Conservation (phyloP, 1,140 invertebrate species). For the Hycleus phaleratus region DNA sequence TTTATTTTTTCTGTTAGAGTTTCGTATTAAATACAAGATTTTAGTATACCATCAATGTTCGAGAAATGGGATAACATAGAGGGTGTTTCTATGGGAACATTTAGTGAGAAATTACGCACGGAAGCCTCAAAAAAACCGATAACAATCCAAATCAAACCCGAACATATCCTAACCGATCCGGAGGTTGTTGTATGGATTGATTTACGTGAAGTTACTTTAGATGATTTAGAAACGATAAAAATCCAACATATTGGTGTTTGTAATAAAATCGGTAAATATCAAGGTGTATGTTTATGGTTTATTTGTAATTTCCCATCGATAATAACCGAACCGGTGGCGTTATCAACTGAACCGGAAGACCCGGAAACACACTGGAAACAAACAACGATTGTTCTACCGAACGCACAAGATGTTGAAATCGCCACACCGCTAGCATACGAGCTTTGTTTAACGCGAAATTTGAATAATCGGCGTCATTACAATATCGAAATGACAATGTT, state of each 20-base stretch:
- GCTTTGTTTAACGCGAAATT: slow-evolving; percentile 49
- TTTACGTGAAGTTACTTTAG: slow-evolving; percentile 44
- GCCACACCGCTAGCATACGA: slow-evolving; percentile 61
- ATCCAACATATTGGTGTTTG: slow-evolving; percentile 44
- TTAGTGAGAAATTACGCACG: slow-evolving; percentile 45
- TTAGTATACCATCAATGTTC: slow-evolving; percentile 54
- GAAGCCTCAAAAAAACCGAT: slow-evolving; percentile 44
- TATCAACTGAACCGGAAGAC: slow-evolving; percentile 68
- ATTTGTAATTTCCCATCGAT: slow-evolving; percentile 47
- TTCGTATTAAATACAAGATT: neutral
- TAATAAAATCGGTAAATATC: slow-evolving; percentile 54
- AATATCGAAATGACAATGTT: slow-evolving; percentile 61
- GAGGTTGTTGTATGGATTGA: slow-evolving; percentile 52
- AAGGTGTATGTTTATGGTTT: slow-evolving; percentile 66
- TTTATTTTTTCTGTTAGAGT: neutral
- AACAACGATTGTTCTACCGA: slow-evolving; percentile 72
- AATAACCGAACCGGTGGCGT: slow-evolving; percentile 42
- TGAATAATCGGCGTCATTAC: slow-evolving; percentile 50
- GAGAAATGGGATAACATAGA: slow-evolving; percentile 51
- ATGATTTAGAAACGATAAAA: slow-evolving; percentile 44
- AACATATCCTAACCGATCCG: slow-evolving; percentile 48
- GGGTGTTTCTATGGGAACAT: slow-evolving; percentile 49
- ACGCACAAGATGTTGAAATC: slow-evolving; percentile 45
- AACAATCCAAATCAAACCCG: slow-evolving; percentile 41
- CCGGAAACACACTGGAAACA: slow-evolving; percentile 95